Conservation (phyloP, 2,797 vertebrate species). For the Lateolabrax maculatus region DNA sequence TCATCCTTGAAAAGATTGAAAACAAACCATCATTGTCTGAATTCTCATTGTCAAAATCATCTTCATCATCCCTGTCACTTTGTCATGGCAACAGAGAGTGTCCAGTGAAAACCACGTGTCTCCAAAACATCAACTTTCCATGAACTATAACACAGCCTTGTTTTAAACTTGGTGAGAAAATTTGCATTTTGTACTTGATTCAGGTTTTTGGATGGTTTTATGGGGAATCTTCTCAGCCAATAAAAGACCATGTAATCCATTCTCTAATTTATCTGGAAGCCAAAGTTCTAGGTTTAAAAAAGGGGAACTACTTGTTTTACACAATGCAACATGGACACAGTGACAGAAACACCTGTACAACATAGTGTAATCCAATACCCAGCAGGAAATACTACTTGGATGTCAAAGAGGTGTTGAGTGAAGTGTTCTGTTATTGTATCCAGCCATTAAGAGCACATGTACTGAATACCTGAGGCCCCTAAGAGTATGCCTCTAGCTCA, state of each 20-base stretch:
- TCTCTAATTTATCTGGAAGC: neutral
- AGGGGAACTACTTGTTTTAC: neutral
- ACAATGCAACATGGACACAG: neutral
- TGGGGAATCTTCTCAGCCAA: neutral
- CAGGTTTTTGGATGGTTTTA: neutral
- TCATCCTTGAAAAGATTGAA: constrained; percentile 42
- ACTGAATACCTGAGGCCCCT: neutral
- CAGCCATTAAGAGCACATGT: neutral
- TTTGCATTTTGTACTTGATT: neutral
- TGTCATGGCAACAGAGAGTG: neutral
- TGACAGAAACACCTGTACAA: neutral
- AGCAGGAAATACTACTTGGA: neutral
- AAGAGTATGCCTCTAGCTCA: no score
- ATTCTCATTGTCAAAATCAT: neutral
- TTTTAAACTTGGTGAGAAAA: neutral
- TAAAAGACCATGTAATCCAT: neutral
- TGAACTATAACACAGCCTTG: neutral
- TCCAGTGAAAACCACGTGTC: neutral
- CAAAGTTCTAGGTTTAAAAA: neutral
- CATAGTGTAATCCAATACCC: neutral
- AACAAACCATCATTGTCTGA: neutral
- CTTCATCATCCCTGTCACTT: neutral
- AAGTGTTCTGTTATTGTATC: neutral
- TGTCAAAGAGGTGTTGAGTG: no score
- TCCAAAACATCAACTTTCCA: neutral